phyloP scores from a whole-genome alignment of 2,888 invertebrate genomes.

The Apoda limacodes region DNA sequence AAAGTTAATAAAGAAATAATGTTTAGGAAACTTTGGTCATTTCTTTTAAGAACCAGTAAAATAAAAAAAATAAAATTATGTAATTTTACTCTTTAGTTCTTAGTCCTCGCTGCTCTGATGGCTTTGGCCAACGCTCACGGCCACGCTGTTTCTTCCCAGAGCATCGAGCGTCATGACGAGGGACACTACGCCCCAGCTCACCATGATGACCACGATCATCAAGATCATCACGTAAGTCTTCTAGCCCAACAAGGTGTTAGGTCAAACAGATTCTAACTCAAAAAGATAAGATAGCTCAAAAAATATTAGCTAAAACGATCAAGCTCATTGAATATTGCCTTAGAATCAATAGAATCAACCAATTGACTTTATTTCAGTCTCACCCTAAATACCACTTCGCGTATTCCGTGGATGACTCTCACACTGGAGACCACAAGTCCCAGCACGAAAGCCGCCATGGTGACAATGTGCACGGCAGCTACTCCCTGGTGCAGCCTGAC shows the following conservation, averaged over 20 bases:
- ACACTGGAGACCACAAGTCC: conserved; percentile 59
- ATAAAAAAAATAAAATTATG: no score
- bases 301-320: no score
- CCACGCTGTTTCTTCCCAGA: conserved; percentile 37
- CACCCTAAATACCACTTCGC: conserved; percentile 40
- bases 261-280: no score
- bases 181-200: conserved; percentile 21
- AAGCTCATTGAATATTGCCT: conserved; percentile 8
- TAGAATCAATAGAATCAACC: no score
- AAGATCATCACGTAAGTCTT: no score
- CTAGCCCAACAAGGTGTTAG: no score
- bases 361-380: conserved; percentile 23
- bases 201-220: conserved; percentile 25
- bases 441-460: conserved; percentile 50
- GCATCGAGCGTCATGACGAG: conserved; percentile 33
- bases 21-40: no score
- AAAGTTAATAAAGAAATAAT: no score
- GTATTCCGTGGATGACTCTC: conserved; percentile 53
- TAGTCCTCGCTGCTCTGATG: conserved; percentile 28
- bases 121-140: conserved; percentile 40
- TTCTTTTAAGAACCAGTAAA: no score
- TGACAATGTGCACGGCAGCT: conserved; percentile 62
- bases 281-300: no score
- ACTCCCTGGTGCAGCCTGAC: conserved; percentile 57
- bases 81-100: no score